A percentile compares a stretch with the other conserved stretches of the same genome.
Evolutionary conservation across 2,113 vertebrate genomes (phyloP).

Genomic region (Dermatemys mawii): DNA sequence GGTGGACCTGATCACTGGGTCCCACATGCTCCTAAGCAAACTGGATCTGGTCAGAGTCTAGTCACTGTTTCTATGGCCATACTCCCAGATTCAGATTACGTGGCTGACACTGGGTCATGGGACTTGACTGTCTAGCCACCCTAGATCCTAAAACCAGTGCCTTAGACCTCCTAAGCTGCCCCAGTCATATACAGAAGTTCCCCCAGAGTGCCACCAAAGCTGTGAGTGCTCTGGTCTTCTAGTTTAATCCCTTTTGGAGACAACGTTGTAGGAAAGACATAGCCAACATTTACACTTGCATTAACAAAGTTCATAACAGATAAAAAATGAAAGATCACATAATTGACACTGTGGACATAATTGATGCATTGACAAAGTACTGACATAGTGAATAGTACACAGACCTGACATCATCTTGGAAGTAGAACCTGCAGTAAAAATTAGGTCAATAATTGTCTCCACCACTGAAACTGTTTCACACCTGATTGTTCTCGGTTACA

Average conservation of each 20-base stretch:
- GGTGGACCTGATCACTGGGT: not conserved
- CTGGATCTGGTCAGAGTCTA: not conserved
- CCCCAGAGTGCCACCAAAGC: not conserved
- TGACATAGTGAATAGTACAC: not conserved
- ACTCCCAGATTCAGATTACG: not conserved
- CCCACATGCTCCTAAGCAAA: not conserved
- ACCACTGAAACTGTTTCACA: not conserved
- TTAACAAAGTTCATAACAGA: not conserved
- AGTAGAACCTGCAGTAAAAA: not conserved
- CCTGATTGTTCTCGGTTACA: not conserved
- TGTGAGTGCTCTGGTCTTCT: not conserved
- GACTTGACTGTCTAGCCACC: not conserved
- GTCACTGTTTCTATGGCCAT: not conserved
- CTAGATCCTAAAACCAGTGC: not conserved
- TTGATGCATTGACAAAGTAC: no score
- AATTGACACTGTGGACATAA: not conserved
- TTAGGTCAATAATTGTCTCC: not conserved
- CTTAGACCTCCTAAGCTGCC: no score
- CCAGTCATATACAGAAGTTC: not conserved
- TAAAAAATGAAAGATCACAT: not conserved
- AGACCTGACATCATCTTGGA: not conserved
- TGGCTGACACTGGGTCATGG: not conserved
- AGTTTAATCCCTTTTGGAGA: not conserved
- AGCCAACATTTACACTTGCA: fast-evolving
- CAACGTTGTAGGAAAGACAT: not conserved